Percentiles rank a stretch among this genome's conserved stretches.
These are phyloP conservation scores for Trachymyrmex cornetzi DNA, from an alignment of 1,140 invertebrate genomes.

Conservation along the genomic window DNA sequence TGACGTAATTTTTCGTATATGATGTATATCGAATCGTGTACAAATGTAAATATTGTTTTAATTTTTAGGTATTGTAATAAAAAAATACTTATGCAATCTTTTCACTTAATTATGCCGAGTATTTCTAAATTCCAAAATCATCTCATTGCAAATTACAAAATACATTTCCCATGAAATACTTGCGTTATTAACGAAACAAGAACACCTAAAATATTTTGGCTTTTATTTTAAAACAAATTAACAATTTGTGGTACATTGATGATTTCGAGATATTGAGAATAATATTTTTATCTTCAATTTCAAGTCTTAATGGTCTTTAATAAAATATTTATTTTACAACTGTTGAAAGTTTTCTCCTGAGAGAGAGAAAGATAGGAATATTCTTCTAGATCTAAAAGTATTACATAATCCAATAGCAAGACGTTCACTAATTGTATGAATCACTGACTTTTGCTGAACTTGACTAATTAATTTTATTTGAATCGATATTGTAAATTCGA, in stretches of 20 bases:
- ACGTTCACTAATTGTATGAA: too few relatives aligned
- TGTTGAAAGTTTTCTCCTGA: too few relatives aligned
- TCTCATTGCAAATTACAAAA: neutral
- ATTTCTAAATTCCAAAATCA: neutral
- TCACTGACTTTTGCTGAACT: too few relatives aligned
- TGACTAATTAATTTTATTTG: too few relatives aligned
- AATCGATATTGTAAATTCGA: too few relatives aligned
- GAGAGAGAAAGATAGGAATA: too few relatives aligned
- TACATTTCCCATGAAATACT: neutral
- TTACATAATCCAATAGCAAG: too few relatives aligned
- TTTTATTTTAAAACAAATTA: neutral
- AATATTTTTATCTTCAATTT: too few relatives aligned
- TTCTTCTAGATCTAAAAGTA: too few relatives aligned
- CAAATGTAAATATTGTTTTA: constrained; percentile 85
- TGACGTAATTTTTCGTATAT: constrained; percentile 70
- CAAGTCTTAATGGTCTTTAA: too few relatives aligned
- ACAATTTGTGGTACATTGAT: neutral
- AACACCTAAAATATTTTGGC: neutral
- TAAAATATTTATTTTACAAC: too few relatives aligned
- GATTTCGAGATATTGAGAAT: neutral
- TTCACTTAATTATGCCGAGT: neutral
- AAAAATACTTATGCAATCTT: constrained; percentile 58
- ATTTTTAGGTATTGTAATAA: constrained; percentile 80
- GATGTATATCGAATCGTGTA: constrained; percentile 78
- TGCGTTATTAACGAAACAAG: neutral